phyloP scores from a whole-genome alignment of 1,140 invertebrate species.

The Cyclina sinensis region DNA sequence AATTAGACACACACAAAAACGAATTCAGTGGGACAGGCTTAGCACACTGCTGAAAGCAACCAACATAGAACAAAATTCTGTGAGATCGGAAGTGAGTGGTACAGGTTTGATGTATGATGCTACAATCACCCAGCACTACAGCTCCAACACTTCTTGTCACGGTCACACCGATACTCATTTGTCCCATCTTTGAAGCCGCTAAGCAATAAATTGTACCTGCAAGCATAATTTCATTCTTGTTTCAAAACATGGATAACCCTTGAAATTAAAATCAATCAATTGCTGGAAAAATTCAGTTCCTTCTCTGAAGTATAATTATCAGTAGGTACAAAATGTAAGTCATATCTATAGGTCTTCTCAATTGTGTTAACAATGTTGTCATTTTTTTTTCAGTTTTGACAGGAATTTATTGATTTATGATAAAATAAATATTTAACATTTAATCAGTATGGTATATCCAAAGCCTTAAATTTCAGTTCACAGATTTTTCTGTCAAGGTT shows the following conservation, averaged over 20 bases:
- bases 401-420: too few species aligned
- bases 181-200: neutral
- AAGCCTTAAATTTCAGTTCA: too few species aligned
- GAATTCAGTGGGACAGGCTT: neutral
- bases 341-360: too few species aligned
- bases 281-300: too few species aligned
- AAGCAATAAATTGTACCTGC: constrained; percentile 24
- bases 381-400: too few species aligned
- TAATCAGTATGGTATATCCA: too few species aligned
- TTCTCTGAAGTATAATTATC: too few species aligned
- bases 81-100: constrained; percentile 47
- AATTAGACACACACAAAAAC: neutral
- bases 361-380: too few species aligned
- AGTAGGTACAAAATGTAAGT: too few species aligned
- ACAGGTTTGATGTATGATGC: constrained; percentile 15
- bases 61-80: constrained; percentile 7
- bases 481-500: too few species aligned
- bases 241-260: neutral
- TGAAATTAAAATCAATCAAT: too few species aligned
- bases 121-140: constrained; percentile 28
- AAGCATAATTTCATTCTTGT: constrained; percentile 40
- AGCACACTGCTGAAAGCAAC: constrained; percentile 18
- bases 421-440: too few species aligned
- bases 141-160: neutral
- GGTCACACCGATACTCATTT: neutral